Base-by-base conservation (phyloP, 2,888 invertebrate genomes). In the Callinectes sapidus region DNA sequence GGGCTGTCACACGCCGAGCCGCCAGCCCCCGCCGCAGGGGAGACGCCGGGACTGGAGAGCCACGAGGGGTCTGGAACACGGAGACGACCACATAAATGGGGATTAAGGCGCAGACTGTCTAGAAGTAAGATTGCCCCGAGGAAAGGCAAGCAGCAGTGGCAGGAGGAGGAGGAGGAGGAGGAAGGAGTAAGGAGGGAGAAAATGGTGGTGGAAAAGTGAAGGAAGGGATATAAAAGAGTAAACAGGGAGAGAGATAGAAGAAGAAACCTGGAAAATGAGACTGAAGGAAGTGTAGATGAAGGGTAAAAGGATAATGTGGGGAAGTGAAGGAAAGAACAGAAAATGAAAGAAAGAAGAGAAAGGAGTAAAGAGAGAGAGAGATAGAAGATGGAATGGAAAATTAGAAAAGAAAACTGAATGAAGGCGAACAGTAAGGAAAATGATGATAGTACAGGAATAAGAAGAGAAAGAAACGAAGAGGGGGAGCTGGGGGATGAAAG, bases 61-160 rank as follows among this genome's bases (percentile, higher is more conserved):
- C 35, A 13, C 13, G 13, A 14, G 35, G 32, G 16, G 32, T 32
- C 35, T 35, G 10, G 81, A 32, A 81, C 32, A 35, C 35, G 81
- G 35, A 81, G 81, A 35, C 10, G 81, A 81, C 81, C 81, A 81
- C 81, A 81, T 81, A 81, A 81, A 81, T 32, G 81, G 81, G 23
- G 81, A 81, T 81, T 81, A 81, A 81, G 81, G 14, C 35, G 35
- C 81, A 81, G 81, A 81, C 81, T 18, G 32, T 81, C 81, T 81
- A 32, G 81, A 32, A 81, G 81, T 81, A 81, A 81, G 81, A 81
- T 81, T 81, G 81, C 14, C 35, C 81, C 13, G 14, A 81, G 81
- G 81, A 81, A 81, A 81, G 13, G 32, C 81, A 81, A 35, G 81
- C 35, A 81, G 81, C 32, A 35, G 81, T 8, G 81, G 81, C 81